Evolutionary conservation across 2,888 invertebrate genomes (phyloP), one percentile per base, ranked within the genome.

Genomic region (Mongoloraphidia duomilia): DNA sequence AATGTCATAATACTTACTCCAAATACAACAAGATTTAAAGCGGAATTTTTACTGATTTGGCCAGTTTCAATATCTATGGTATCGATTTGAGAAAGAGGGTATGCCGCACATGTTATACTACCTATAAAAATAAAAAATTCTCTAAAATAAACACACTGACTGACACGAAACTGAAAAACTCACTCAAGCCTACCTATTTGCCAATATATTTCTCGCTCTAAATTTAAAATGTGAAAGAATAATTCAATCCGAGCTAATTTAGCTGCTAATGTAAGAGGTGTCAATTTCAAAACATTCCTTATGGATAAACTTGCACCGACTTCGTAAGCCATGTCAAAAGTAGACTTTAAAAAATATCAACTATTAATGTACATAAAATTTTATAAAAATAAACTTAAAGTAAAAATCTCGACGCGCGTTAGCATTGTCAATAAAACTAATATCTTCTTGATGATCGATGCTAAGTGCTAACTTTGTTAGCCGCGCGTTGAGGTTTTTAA

Each of bases 151-250:
- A 10, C 3, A 44, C 11, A 12, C 14, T 41, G n/a, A 14, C 10
- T 26, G 9, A 34, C 10, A 33, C 11, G 3, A 35, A n/a, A 12
- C 38, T 12, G 42, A 6, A 14, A 33, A 4, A n/a, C n/a, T 5
- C 14, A 36, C 12, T 42, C 11, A 34, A 41, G 33, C 57, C 66
- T 69, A 63, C 92, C 93, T 56, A 93, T 86, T 65, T 94, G 93
- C 97, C 97, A 97, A 65, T 94, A 94, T 56, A 95, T 92, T 70
- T 96, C 94, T 34, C 96, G 70, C 64, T 95, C 94, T 53, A 96
- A 84, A 67, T 95, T 94, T 61, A 97, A 73, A 56, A 98, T 95
- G 62, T 96, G 95, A 62, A 95, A 93, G 69, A 97, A 98, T 76
- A 98, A 85, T 66, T 95, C 94, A 14, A 89, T 88, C 43, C 89